Percentiles rank a stretch among this genome's conserved stretches.
Conservation (phyloP, 2,113 vertebrate genomes). For the Lates calcarifer region DNA sequence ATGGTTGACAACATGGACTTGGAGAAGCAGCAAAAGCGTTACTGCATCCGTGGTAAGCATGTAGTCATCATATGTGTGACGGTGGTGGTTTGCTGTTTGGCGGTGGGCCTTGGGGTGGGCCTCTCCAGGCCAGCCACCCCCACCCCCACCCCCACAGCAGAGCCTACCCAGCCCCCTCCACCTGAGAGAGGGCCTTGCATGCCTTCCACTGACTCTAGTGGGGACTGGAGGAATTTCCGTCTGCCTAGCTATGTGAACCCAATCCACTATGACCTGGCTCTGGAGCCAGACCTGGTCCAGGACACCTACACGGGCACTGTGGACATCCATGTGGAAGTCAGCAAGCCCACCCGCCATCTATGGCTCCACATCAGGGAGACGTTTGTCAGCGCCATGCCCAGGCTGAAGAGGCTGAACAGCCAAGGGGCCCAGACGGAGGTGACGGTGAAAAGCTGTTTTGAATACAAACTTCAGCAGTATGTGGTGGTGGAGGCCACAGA, state of each 20-base stretch:
- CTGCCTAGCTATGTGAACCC: conserved; percentile 88
- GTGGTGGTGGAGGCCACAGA: conserved; percentile 88
- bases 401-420: conserved; percentile 62
- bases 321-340: conserved; percentile 83
- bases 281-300: conserved; percentile 86
- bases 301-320: conserved; percentile 90
- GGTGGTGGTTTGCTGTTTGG: conserved; percentile 85
- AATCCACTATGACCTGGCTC: conserved; percentile 90
- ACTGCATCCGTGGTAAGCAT: conserved; percentile 89
- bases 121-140: conserved; percentile 77
- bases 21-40: conserved; percentile 84
- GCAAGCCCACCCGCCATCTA: conserved; percentile 79
- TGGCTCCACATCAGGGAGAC: conserved; percentile 96
- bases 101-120: conserved; percentile 91
- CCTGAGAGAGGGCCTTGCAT: conserved; percentile 80
- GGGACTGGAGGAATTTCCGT: conserved; percentile 90
- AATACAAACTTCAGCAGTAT: conserved; percentile 88
- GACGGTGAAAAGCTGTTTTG: conserved; percentile 87
- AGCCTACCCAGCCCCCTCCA: conserved; percentile 32
- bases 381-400: conserved; percentile 84
- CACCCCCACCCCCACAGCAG: conserved; percentile 29
- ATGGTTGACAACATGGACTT: conserved; percentile 86
- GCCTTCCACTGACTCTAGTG: conserved; percentile 79
- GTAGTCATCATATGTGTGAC: conserved; percentile 86
- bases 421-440: conserved; percentile 54